Percentiles rank a stretch among this genome's conserved stretches.
Conservation (phyloP, 1,140 invertebrate genomes). For the Phymastichus coffea region DNA sequence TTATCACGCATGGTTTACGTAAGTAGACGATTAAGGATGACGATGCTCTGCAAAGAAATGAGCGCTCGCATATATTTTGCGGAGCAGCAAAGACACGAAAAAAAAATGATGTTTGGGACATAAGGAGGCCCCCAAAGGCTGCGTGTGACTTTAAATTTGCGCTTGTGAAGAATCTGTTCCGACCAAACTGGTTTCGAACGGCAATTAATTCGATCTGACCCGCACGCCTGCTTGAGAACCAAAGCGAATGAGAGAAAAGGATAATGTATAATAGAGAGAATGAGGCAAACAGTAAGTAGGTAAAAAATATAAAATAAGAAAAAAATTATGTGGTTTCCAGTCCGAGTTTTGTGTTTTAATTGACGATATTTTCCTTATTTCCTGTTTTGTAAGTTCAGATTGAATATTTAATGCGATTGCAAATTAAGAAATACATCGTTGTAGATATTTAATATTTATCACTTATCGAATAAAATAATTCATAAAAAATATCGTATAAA, state of each 20-base stretch:
- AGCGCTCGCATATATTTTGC: neutral
- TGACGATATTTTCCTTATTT: no score
- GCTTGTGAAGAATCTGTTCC: neutral
- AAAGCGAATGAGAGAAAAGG: neutral
- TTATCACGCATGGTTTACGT: conserved; percentile 1
- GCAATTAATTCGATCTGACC: conserved; percentile 37
- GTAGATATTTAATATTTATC: no score
- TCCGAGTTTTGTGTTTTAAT: no score
- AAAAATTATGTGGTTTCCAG: neutral
- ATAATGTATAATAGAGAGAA: neutral
- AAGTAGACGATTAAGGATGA: neutral
- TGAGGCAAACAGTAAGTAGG: neutral
- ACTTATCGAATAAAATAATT: no score
- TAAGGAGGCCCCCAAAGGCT: conserved; percentile 2
- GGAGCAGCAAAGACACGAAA: neutral
- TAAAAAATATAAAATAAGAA: neutral
- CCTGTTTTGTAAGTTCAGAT: no score
- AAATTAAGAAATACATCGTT: no score
- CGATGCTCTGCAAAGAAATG: neutral
- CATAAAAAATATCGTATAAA: no score
- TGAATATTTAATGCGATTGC: no score
- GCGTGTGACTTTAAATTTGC: conserved; percentile 17
- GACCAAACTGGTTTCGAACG: conserved; percentile 34
- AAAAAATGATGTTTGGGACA: neutral
- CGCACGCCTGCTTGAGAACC: neutral